Evolutionary conservation across 2,888 invertebrate species (phyloP).

Genomic region (Acronicta psi): DNA sequence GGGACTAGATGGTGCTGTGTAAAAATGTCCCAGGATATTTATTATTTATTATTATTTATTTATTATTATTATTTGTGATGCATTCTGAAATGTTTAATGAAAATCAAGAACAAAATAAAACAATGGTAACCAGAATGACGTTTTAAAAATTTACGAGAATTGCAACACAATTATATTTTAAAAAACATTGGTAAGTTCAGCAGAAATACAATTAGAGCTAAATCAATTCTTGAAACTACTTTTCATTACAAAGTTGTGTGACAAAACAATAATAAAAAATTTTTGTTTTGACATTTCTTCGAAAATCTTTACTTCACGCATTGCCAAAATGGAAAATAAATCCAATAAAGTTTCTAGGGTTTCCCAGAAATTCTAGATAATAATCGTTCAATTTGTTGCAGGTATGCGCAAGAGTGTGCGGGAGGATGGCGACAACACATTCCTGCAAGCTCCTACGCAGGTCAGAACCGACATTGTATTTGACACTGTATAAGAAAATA

Average conservation of each 20-base stretch:
- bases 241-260: slow-evolving; percentile 9
- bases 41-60: too few relatives aligned
- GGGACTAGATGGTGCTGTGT: too few relatives aligned
- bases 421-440: slow-evolving; percentile 80
- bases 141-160: too few relatives aligned
- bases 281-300: slow-evolving; percentile 4
- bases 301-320: slow-evolving; percentile 20
- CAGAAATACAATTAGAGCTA: background rate
- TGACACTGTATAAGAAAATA: slow-evolving; percentile 17
- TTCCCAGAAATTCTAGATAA: slow-evolving; percentile 33
- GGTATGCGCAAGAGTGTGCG: slow-evolving; percentile 70
- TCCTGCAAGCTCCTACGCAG: slow-evolving; percentile 82
- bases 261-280: slow-evolving; percentile 8
- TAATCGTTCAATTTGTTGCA: slow-evolving; percentile 51
- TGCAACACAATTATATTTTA: too few relatives aligned
- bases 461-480: slow-evolving; percentile 59
- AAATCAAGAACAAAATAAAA: too few relatives aligned
- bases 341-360: slow-evolving; percentile 9
- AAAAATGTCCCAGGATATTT: too few relatives aligned
- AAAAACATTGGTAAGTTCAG: too few relatives aligned
- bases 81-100: too few relatives aligned
- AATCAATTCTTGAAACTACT: slow-evolving; percentile 5
- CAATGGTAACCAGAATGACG: too few relatives aligned
- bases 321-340: too few relatives aligned
- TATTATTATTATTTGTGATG: too few relatives aligned